A percentile compares a stretch with the other conserved stretches of the same genome.
Evolutionary conservation across 2,113 vertebrate species (phyloP).

Genomic region (Oophaga pumilio): DNA sequence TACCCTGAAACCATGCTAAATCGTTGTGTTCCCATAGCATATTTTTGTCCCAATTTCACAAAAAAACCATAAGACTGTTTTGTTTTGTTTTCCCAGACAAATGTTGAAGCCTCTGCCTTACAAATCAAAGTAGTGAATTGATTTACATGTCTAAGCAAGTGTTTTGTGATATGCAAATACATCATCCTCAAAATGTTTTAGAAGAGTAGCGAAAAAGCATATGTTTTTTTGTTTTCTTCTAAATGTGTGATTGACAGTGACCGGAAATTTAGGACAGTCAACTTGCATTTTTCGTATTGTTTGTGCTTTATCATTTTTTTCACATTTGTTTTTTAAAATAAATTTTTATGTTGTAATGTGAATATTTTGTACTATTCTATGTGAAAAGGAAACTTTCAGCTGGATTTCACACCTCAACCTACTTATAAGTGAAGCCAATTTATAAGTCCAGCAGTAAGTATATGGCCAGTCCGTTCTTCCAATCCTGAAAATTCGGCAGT

Average conservation of each 20-base stretch:
- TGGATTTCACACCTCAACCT: too few relatives aligned
- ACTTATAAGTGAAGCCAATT: too few relatives aligned
- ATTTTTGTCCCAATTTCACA: too few relatives aligned
- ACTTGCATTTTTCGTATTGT: neutral
- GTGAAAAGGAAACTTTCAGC: too few relatives aligned
- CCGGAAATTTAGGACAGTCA: neutral
- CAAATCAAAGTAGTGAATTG: neutral
- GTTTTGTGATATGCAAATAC: conserved; percentile 10
- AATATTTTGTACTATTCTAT: too few relatives aligned
- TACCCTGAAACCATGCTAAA: neutral
- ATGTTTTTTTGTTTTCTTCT: conserved; percentile 13
- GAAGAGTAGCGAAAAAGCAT: conserved; percentile 3
- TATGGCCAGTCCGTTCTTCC: too few relatives aligned
- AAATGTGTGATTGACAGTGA: neutral
- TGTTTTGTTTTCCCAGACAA: neutral
- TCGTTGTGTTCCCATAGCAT: too few relatives aligned
- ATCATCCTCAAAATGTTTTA: neutral
- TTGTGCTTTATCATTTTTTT: neutral
- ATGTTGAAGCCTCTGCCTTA: conserved; percentile 21
- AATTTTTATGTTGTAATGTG: neutral
- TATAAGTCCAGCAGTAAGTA: too few relatives aligned
- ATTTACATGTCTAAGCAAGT: conserved; percentile 11
- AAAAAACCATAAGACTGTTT: too few relatives aligned
- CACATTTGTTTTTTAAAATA: neutral
- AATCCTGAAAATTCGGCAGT: too few relatives aligned